Conservation (phyloP, 2,888 invertebrate genomes). For the Gnatocerus cornutus region DNA sequence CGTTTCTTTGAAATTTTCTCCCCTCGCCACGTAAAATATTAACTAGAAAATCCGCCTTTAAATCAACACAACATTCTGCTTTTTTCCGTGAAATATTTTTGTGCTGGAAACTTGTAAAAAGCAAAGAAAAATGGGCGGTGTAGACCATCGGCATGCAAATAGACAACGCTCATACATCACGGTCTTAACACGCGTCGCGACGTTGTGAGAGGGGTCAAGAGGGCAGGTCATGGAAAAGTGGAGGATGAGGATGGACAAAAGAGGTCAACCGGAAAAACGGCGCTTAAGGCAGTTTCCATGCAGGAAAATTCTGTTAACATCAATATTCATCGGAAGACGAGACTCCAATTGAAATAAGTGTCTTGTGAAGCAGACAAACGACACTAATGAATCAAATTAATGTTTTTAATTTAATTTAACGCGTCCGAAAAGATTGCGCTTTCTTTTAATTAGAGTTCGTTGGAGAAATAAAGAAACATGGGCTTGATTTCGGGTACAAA, state of each 20-base stretch:
- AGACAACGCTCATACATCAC: conserved; percentile 59
- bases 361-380: conserved; percentile 30
- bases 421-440: conserved; percentile 16
- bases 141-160: conserved; percentile 61
- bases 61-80: conserved; percentile 32
- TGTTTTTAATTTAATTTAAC: conserved; percentile 36
- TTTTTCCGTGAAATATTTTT: conserved; percentile 39
- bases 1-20: neutral
- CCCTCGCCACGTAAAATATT: conserved; percentile 18
- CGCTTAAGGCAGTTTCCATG: conserved; percentile 43
- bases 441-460: conserved; percentile 21
- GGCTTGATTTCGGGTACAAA: conserved; percentile 1
- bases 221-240: conserved; percentile 57
- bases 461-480: conserved; percentile 25
- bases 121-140: conserved; percentile 50
- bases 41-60: conserved; percentile 37
- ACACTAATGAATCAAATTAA: conserved; percentile 34
- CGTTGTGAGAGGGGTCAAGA: conserved; percentile 57
- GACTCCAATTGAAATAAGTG: conserved; percentile 28
- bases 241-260: conserved; percentile 50
- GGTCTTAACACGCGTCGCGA: conserved; percentile 62
- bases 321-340: conserved; percentile 48
- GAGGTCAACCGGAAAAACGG: conserved; percentile 58
- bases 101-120: conserved; percentile 43
- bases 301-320: conserved; percentile 49